These are phyloP conservation scores for Leptatherina wallacei DNA, from an alignment of 2,797 vertebrate genomes.

Conservation along the genomic window DNA sequence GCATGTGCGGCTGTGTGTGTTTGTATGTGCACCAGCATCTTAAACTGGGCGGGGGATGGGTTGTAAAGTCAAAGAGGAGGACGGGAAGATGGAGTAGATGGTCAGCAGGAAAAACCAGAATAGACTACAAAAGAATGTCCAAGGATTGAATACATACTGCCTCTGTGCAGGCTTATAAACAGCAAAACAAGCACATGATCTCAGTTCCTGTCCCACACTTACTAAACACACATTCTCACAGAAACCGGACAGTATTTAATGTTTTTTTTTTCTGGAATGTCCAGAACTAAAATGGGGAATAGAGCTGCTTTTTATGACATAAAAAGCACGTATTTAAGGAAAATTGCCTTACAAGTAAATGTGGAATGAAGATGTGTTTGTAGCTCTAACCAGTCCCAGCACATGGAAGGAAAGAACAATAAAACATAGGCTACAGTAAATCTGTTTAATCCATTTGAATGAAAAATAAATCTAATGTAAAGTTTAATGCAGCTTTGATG, in stretches of 20 bases:
- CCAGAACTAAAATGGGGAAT: too few relatives aligned
- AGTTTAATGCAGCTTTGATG: too few relatives aligned
- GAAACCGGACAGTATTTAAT: neutral
- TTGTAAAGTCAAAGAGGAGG: slow-evolving; percentile 49
- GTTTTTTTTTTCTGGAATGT: neutral
- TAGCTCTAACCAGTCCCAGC: too few relatives aligned
- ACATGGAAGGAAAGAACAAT: too few relatives aligned
- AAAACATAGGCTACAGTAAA: too few relatives aligned
- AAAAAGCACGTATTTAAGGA: too few relatives aligned
- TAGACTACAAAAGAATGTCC: slow-evolving; percentile 24
- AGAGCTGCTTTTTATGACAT: too few relatives aligned
- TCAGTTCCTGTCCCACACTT: neutral
- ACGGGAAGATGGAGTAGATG: slow-evolving; percentile 66
- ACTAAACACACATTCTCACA: neutral
- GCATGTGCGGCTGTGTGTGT: slow-evolving; percentile 41
- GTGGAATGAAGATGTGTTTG: too few relatives aligned
- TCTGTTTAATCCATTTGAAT: too few relatives aligned
- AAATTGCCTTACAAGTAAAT: too few relatives aligned
- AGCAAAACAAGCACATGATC: neutral
- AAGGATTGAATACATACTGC: neutral
- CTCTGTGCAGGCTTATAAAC: neutral
- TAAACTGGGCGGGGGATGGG: slow-evolving; percentile 66
- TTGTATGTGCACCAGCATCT: slow-evolving; percentile 51
- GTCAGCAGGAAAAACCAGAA: slow-evolving; percentile 58
- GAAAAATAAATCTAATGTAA: too few relatives aligned